These are phyloP conservation scores for Theropithecus gelada DNA, from an alignment of 2,113 vertebrate genomes.

Conservation along the genomic window DNA sequence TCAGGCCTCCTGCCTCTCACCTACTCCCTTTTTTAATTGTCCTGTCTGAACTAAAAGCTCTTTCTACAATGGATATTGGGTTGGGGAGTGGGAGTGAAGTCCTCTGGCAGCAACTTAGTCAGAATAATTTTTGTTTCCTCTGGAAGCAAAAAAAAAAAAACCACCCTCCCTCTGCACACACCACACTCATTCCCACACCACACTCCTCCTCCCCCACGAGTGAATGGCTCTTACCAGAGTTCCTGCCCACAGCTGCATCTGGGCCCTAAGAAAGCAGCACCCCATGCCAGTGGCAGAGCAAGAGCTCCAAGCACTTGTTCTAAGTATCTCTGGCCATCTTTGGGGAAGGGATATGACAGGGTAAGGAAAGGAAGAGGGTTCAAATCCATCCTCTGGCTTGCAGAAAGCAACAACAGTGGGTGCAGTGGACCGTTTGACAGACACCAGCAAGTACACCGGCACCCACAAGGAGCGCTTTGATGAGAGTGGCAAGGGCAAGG, in stretches of 20 bases:
- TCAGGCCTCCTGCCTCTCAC: neutral
- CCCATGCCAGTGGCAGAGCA: neutral
- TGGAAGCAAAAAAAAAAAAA: neutral
- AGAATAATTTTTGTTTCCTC: neutral
- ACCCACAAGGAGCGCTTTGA: conserved; percentile 93
- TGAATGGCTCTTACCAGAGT: neutral
- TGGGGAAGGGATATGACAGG: neutral
- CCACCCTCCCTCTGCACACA: neutral
- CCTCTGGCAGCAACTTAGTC: neutral
- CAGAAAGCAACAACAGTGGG: conserved; percentile 87
- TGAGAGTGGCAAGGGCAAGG: conserved; percentile 90
- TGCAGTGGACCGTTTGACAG: conserved; percentile 89
- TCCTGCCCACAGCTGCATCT: neutral
- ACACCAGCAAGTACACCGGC: conserved; percentile 90
- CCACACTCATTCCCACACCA: neutral
- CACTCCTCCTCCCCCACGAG: neutral
- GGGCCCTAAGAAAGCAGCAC: neutral
- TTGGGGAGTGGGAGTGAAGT: neutral
- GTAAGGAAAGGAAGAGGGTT: neutral
- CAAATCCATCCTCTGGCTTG: conserved; percentile 8
- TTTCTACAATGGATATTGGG: neutral
- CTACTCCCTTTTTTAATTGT: neutral
- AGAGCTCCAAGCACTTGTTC: neutral
- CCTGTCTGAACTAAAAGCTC: neutral
- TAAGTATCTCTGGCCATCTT: neutral